A percentile compares a stretch with the other conserved stretches of the same genome.
Evolutionary conservation across 2,113 vertebrate genomes (phyloP).

Genomic region (Lynx canadensis): DNA sequence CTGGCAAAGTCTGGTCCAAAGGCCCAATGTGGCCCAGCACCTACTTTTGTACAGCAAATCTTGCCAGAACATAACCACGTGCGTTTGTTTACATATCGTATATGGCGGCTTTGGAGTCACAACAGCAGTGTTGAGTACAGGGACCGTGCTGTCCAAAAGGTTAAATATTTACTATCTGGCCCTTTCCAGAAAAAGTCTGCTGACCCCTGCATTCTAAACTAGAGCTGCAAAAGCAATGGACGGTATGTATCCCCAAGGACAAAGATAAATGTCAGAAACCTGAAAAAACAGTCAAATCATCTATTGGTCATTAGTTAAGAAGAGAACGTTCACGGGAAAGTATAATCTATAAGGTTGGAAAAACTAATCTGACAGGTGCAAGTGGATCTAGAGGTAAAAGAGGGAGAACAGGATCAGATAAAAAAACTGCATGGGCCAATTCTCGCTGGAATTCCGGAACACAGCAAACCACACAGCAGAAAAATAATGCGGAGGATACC

Average conservation of each 20-base stretch:
- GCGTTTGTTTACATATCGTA: neutral
- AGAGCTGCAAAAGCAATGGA: neutral
- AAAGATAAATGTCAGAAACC: neutral
- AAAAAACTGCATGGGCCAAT: neutral
- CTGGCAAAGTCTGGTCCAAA: neutral
- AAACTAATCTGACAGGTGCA: neutral
- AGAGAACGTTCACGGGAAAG: neutral
- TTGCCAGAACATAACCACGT: neutral
- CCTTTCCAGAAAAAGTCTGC: neutral
- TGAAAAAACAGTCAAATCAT: neutral
- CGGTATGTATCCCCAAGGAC: neutral
- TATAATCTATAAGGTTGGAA: neutral
- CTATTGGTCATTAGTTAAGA: neutral
- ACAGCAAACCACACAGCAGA: neutral
- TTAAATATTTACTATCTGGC: neutral
- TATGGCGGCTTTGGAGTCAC: neutral
- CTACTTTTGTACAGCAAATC: neutral
- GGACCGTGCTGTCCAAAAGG: rapidly evolving
- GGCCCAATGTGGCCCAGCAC: neutral
- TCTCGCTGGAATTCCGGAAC: neutral
- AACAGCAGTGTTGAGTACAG: neutral
- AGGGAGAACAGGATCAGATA: neutral
- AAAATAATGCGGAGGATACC: neutral
- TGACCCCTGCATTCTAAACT: neutral
- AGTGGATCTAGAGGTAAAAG: neutral